Conservation (phyloP, 2,113 vertebrate species). For the Leiothrix lutea region DNA sequence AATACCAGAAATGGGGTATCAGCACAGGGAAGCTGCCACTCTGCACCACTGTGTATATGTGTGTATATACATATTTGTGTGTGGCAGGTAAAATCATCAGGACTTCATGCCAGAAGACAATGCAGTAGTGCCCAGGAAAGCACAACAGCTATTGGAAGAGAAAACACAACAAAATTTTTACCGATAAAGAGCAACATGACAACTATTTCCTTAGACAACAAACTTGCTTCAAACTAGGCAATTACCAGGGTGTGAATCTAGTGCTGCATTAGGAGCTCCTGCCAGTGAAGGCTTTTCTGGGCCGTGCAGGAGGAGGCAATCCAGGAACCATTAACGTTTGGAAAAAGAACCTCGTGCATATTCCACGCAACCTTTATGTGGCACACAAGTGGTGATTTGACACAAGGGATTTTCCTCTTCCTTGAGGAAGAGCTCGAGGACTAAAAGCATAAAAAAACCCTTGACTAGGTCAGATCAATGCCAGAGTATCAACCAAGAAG, state of each 20-base stretch:
- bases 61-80: background rate
- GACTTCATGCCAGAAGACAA: background rate
- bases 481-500: background rate
- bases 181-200: background rate
- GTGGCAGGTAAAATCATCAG: background rate
- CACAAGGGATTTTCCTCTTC: background rate
- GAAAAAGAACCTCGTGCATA: background rate
- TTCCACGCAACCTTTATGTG: background rate
- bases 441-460: background rate
- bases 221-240: background rate
- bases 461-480: accelerated
- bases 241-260: background rate
- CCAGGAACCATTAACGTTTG: background rate
- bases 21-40: background rate
- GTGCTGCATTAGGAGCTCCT: background rate
- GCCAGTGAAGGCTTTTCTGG: background rate
- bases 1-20: background rate
- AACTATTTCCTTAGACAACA: background rate
- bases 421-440: background rate
- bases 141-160: accelerated
- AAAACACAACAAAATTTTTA: background rate
- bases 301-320: background rate
- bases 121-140: background rate
- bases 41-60: accelerated
- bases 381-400: background rate